These are phyloP conservation scores for Arctopsyche grandis DNA, from an alignment of 1,140 invertebrate species.

Conservation along the genomic window DNA sequence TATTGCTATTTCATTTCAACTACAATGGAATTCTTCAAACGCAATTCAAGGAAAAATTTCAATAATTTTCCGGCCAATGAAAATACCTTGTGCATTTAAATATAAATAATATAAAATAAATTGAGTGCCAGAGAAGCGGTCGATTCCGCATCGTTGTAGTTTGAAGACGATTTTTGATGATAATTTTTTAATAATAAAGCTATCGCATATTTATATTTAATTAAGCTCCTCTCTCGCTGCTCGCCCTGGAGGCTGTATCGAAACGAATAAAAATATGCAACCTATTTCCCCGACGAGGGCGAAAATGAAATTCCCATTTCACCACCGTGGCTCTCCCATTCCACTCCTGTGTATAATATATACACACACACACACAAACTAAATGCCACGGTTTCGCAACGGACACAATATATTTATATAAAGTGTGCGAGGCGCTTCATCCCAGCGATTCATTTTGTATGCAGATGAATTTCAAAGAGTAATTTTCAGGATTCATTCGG, in stretches of 20 bases:
- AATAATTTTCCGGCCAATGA: too few relatives aligned
- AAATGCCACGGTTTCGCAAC: constrained; percentile 14
- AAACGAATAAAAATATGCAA: constrained; percentile 39
- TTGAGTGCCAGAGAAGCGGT: too few relatives aligned
- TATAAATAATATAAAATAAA: too few relatives aligned
- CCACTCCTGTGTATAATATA: neutral
- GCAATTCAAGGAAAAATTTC: too few relatives aligned
- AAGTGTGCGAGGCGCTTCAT: constrained; percentile 12
- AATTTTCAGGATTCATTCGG: constrained; percentile 41
- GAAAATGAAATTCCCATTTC: constrained; percentile 34
- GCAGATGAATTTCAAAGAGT: constrained; percentile 42
- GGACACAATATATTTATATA: constrained; percentile 34
- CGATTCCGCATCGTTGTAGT: too few relatives aligned
- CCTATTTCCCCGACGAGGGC: constrained; percentile 10
- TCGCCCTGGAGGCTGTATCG: neutral
- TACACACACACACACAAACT: constrained; percentile 1
- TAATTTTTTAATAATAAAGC: too few relatives aligned
- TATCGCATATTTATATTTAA: constrained; percentile 17
- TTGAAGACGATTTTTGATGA: too few relatives aligned
- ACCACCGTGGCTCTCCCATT: neutral
- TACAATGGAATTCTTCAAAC: too few relatives aligned
- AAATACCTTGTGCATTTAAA: too few relatives aligned
- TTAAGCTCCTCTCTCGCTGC: neutral
- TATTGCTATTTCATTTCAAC: too few relatives aligned
- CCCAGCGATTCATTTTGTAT: constrained; percentile 38